phyloP scores from a whole-genome alignment of 64 coral and sea anemone genomes.

The Orbicella faveolata region DNA sequence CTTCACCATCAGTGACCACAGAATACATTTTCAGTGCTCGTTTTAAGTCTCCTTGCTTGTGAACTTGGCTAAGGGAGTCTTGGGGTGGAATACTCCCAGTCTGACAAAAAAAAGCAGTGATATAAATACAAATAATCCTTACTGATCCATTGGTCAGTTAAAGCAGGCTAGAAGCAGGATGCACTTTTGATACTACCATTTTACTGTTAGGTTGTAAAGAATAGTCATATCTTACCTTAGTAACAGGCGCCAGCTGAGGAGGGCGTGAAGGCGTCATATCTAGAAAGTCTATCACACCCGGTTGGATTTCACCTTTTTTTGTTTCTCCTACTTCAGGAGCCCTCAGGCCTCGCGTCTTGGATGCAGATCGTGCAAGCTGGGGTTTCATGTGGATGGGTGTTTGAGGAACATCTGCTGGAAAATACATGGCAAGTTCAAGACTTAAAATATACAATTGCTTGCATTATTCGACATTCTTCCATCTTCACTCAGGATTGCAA shows the following conservation, averaged over 20 bases:
- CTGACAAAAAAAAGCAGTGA: not conserved
- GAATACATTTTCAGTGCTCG: slow-evolving; percentile 76
- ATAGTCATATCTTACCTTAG: slow-evolving; percentile 4
- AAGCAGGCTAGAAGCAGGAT: not conserved
- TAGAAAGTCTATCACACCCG: slow-evolving; percentile 62
- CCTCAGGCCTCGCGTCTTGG: slow-evolving; percentile 64
- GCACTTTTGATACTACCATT: no score
- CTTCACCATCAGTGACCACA: slow-evolving; percentile 74
- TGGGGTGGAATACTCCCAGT: slow-evolving; percentile 48
- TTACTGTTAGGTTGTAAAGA: no score
- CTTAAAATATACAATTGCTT: not conserved
- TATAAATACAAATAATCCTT: not conserved
- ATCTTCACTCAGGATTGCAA: no score
- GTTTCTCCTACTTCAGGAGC: slow-evolving; percentile 63
- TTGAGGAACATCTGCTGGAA: slow-evolving; percentile 20
- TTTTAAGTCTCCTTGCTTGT: slow-evolving; percentile 78
- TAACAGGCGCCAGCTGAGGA: slow-evolving; percentile 75
- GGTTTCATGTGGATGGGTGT: slow-evolving; percentile 91
- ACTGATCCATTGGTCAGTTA: not conserved
- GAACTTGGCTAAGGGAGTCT: slow-evolving; percentile 74
- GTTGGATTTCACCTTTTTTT: slow-evolving; percentile 6
- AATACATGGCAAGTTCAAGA: not conserved
- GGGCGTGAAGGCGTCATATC: slow-evolving; percentile 61
- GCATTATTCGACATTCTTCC: not conserved
- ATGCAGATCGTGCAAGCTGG: slow-evolving; percentile 82